Percentiles rank a stretch among this genome's conserved stretches.
Conservation (phyloP, 2,888 invertebrate genomes). For the Apotomis betuletana region DNA sequence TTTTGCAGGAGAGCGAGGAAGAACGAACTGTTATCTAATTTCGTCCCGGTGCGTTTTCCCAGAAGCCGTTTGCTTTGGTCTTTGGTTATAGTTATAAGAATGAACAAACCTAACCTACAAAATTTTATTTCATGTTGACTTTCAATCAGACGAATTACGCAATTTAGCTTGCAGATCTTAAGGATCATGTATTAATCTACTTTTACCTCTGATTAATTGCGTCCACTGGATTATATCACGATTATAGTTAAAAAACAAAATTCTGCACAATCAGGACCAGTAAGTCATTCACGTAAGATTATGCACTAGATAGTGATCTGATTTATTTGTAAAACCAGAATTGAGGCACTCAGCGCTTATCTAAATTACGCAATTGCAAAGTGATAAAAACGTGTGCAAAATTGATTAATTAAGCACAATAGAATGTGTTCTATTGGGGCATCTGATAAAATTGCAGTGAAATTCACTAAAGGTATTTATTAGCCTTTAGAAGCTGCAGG, state of each 20-base stretch:
- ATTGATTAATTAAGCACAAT: slow-evolving; percentile 1
- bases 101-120: too few species aligned
- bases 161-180: background rate
- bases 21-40: too few species aligned
- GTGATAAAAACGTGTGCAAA: slow-evolving; percentile 18
- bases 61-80: too few species aligned
- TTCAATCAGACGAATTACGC: too few species aligned
- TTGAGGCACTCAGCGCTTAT: background rate
- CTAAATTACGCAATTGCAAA: slow-evolving; percentile 3
- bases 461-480: too few species aligned
- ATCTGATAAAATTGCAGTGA: background rate
- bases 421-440: background rate
- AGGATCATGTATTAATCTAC: background rate
- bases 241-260: background rate
- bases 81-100: too few species aligned
- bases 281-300: background rate
- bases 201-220: background rate
- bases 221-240: background rate
- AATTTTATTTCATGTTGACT: too few species aligned
- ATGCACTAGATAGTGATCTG: slow-evolving; percentile 9
- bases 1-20: too few species aligned
- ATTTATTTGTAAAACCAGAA: background rate
- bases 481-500: too few species aligned
- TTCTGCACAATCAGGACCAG: background rate
- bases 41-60: too few species aligned